A percentile compares a stretch with the other conserved stretches of the same genome.
Evolutionary conservation across 2,888 invertebrate species (phyloP).

Genomic region (Copidosoma aretas): DNA sequence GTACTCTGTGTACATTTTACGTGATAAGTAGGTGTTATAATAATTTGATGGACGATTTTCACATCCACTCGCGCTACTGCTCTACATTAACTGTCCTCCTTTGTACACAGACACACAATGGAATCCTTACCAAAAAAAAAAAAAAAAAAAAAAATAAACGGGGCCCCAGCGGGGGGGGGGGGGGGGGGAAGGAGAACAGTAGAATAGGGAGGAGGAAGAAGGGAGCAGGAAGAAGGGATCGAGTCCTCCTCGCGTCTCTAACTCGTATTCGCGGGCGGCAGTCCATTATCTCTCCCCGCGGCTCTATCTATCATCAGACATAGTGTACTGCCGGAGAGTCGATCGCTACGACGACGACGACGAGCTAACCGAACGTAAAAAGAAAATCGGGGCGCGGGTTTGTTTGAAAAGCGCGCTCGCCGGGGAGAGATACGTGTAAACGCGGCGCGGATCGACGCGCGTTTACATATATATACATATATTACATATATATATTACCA

Average conservation of each 20-base stretch:
- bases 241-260: neutral
- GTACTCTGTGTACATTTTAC: too few species aligned
- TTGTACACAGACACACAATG: too few species aligned
- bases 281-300: too few species aligned
- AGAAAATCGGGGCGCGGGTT: conserved; percentile 9
- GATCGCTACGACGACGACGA: neutral
- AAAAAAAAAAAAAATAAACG: too few species aligned
- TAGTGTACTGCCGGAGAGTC: neutral
- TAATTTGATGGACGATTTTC: too few species aligned
- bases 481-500: neutral
- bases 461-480: conserved; percentile 8
- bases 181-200: too few species aligned
- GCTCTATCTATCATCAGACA: neutral
- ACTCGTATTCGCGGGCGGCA: too few species aligned
- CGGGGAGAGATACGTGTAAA: neutral
- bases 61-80: too few species aligned
- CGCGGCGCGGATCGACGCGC: neutral
- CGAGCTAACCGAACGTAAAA: neutral
- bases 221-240: neutral
- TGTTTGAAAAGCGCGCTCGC: conserved; percentile 22
- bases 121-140: too few species aligned
- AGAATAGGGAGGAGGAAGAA: neutral
- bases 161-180: too few species aligned
- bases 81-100: too few species aligned
- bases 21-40: too few species aligned